phyloP scores from a whole-genome alignment of 1,140 invertebrate species.

The Tetramorium parvispinum region DNA sequence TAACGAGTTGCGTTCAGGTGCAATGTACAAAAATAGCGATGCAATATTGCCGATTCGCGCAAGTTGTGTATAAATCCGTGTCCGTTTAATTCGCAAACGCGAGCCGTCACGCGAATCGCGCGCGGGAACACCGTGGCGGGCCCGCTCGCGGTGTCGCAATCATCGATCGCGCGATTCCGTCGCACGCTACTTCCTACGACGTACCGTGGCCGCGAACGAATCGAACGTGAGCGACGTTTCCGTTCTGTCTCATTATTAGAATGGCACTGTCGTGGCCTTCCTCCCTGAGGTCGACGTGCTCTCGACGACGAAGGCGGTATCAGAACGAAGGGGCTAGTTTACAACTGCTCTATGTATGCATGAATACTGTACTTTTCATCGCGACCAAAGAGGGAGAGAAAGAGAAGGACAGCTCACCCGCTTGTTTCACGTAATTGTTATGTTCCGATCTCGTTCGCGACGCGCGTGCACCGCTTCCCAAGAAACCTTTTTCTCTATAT shows the following conservation, averaged over 20 bases:
- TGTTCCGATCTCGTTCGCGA: constrained; percentile 56
- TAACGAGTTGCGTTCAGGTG: background rate
- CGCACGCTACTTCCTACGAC: constrained; percentile 25
- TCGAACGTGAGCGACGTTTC: constrained; percentile 52
- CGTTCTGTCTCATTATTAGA: constrained; percentile 60
- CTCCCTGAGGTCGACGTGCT: constrained; percentile 54
- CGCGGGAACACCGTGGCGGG: background rate
- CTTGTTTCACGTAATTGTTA: constrained; percentile 64
- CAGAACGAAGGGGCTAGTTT: background rate
- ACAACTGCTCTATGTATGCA: background rate
- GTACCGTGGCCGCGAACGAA: constrained; percentile 16
- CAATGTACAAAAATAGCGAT: background rate
- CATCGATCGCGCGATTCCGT: constrained; percentile 33
- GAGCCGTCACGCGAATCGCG: constrained; percentile 30
- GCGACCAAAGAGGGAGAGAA: background rate
- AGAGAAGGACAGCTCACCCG: background rate
- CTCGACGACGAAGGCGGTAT: constrained; percentile 15
- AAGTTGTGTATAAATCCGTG: background rate
- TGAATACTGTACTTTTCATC: constrained; percentile 34
- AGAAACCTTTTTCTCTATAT: constrained; percentile 8
- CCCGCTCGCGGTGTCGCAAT: background rate
- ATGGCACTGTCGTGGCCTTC: background rate
- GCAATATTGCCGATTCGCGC: background rate
- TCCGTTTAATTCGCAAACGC: constrained; percentile 33
- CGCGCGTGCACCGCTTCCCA: constrained; percentile 50